These are phyloP conservation scores for Papio anubis DNA, from an alignment of 2,113 vertebrate genomes.

Conservation along the genomic window DNA sequence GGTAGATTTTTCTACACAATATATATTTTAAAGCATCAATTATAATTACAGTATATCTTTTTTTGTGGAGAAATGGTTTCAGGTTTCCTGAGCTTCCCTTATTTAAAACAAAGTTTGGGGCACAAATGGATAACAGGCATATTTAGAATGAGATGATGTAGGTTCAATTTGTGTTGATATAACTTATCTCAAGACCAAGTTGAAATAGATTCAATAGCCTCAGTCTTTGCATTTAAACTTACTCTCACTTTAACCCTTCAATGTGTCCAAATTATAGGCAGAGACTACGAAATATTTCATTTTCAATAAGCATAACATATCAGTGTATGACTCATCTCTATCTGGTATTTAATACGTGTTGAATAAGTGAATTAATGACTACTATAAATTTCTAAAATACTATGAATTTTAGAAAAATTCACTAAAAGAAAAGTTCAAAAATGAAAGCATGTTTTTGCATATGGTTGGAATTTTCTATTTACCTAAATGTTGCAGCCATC, in stretches of 20 bases:
- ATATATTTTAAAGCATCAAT: not conserved
- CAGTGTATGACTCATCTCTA: not conserved
- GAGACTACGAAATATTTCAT: not conserved
- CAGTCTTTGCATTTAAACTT: not conserved
- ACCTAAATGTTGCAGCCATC: not conserved
- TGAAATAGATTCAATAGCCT: not conserved
- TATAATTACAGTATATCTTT: not conserved
- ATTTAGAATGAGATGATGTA: not conserved
- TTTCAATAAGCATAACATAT: not conserved
- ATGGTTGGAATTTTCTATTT: not conserved
- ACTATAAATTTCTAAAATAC: not conserved
- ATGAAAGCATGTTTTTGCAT: not conserved
- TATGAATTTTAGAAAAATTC: not conserved
- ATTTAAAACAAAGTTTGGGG: not conserved
- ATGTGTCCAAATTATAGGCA: not conserved
- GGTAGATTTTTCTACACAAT: not conserved
- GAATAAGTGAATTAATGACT: not conserved
- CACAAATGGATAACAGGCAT: not conserved
- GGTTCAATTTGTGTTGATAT: not conserved
- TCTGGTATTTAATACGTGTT: not conserved
- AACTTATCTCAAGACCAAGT: not conserved
- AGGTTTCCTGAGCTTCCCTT: not conserved
- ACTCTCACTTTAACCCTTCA: not conserved
- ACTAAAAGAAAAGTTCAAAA: not conserved
- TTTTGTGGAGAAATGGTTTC: not conserved